Base-by-base conservation (phyloP, 2,888 invertebrate genomes). In the Nephrocerus scutellatus region DNA sequence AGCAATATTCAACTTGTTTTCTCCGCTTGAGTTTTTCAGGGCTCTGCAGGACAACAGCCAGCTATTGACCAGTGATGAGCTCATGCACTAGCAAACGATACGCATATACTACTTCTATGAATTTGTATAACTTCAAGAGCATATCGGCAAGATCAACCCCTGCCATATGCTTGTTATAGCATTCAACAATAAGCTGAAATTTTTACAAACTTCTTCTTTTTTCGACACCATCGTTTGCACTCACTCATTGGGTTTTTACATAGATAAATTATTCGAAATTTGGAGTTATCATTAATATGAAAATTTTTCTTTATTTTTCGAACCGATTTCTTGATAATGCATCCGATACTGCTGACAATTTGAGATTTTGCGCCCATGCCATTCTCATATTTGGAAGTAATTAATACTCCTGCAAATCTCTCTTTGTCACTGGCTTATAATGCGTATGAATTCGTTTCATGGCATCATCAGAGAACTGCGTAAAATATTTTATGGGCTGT, bases 161-260 rank as follows among this genome's bases (percentile, higher is more conserved):
- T 26, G 26, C 35, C 35, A 35, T 26, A n/a, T 29, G 28, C 18
- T 28, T 36, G 21, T 36, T 36, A 13, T 29, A 28, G 12, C 36
- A 36, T 22, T 36, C 36, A 22, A 36, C 36, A 13, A 30, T 36
- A 30, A 16, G 15, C 9, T 15, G 29, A 10, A 12, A 29, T 29
- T 10, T 29, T 29, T 10, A 29, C 15, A 29, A 12, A 29, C 13
- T 29, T 29, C 29, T 29, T 29, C 16, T 29, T 9, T 12, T 14
- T 29, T 12, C 29, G 29, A 29, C 29, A 31, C 21, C n/a, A 21
- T 9, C 31, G 20, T 21, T 31, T 31, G 21, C 20, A 31, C 19
- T 31, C 31, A n/a, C n/a, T 18, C 9, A 31, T 12, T 31, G 31
- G 31, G 19, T 31, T 31, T 31, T 31, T 10, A 14, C 18, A 12